Base-by-base conservation (phyloP, 2,888 invertebrate species). In the Cenopis cana region DNA sequence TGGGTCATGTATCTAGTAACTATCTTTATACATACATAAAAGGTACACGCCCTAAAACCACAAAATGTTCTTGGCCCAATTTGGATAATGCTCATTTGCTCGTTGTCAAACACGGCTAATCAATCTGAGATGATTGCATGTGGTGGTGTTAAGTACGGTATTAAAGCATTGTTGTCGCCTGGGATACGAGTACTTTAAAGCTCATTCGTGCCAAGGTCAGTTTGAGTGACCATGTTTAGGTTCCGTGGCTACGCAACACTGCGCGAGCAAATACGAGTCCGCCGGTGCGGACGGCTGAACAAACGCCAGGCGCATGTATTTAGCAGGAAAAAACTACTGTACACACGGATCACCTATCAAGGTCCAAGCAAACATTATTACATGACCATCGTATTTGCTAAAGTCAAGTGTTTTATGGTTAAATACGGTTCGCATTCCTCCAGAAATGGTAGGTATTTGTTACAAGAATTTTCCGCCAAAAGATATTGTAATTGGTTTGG, bases 161-260 rank as follows among this genome's bases (percentile, higher is more conserved):
- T 52, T 69, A 46, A n/a, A 66, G 50, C 46, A 70, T 70, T 66
- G 59, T 55, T 60, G 66, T 66, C 54, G 50, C 52, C 36, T 36
- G 49, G 54, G 46, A 60, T 60, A 24, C 18, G 59, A 54, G 54
- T 54, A 66, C 66, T 70, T 60, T 54, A 52, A 66, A 66, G 54
- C 66, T 66, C 70, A 71, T 71, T 66, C 70, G 66, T 71, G 70
- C 70, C 70, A 66, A 71, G 70, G 70, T 71, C 60, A 17, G 41
- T 41, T 17, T 59, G 66, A 24, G 46, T n/a, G 60, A 55, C 49
- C 60, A 66, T 46, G 66, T 46, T 46, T 59, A 18, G 33, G 65
- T 33, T n/a, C 59, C 59, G 20, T 54, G 57, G 64, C 66, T 49
- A 20, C 70, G 70, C 66, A 71, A 66, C 55, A 49, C 29, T 20